phyloP scores from a whole-genome alignment of 2,113 vertebrate species.

The Heloderma charlesbogerti region DNA sequence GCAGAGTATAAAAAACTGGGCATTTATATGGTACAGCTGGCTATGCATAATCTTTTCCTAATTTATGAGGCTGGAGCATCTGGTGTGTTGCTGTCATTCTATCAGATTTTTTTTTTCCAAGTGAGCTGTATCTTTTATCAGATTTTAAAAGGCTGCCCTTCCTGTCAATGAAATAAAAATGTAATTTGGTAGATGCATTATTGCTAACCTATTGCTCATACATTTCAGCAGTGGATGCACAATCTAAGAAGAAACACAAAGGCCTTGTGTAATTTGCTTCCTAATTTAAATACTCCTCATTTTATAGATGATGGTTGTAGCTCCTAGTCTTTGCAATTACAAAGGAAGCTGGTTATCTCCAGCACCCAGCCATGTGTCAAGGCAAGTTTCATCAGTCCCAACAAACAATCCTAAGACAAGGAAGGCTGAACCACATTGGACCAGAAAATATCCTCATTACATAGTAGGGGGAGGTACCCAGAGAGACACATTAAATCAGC shows the following conservation, averaged over 20 bases:
- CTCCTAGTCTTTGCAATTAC: neutral
- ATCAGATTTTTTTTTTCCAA: slow-evolving; percentile 44
- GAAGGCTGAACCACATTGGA: neutral
- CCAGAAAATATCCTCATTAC: neutral
- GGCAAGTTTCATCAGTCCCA: neutral
- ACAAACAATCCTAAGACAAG: neutral
- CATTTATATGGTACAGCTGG: slow-evolving; percentile 79
- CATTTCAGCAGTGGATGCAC: neutral
- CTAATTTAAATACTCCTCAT: neutral
- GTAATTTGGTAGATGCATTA: slow-evolving; percentile 4
- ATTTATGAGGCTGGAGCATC: slow-evolving; percentile 80
- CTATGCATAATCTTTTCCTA: slow-evolving; percentile 77
- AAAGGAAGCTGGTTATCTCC: neutral
- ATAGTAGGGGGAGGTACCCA: neutral
- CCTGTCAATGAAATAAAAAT: neutral
- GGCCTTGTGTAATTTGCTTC: neutral
- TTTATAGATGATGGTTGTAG: neutral
- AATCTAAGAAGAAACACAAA: neutral
- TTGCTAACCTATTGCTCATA: neutral
- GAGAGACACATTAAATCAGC: neutral
- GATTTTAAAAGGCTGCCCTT: slow-evolving; percentile 25
- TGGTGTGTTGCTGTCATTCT: slow-evolving; percentile 72
- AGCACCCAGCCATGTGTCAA: neutral
- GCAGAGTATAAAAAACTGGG: slow-evolving; percentile 71
- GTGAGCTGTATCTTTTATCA: slow-evolving; percentile 45